Conservation (phyloP, 2,113 vertebrate genomes). For the Pogonocichla stellata region DNA sequence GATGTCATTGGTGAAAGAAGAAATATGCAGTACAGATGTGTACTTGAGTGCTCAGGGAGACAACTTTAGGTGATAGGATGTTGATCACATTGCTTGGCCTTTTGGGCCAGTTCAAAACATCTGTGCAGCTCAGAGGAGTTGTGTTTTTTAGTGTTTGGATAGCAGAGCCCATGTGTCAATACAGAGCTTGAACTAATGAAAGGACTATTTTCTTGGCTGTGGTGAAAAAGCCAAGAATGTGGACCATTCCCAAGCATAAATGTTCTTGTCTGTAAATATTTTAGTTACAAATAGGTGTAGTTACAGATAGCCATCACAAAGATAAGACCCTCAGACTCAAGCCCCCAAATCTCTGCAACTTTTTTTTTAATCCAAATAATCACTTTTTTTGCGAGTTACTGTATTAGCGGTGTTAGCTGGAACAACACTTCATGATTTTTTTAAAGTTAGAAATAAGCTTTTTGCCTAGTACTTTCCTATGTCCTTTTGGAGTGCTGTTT, state of each 20-base stretch:
- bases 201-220: neutral
- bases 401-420: neutral
- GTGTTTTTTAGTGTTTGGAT: neutral
- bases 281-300: neutral
- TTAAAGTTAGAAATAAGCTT: neutral
- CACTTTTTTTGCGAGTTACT: neutral
- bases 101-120: slow-evolving; percentile 15
- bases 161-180: neutral
- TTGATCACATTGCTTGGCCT: neutral
- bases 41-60: neutral
- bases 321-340: neutral
- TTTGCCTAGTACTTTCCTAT: neutral
- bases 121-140: neutral
- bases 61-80: neutral
- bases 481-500: neutral
- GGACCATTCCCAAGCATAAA: neutral
- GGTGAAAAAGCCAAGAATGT: neutral
- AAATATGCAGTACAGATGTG: neutral
- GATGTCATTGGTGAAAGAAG: neutral
- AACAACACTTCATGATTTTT: neutral
- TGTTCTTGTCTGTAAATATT: neutral
- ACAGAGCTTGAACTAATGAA: neutral
- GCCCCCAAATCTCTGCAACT: neutral
- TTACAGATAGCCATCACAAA: neutral
- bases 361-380: neutral